Evolutionary conservation across 2,888 invertebrate species (phyloP).

Genomic region (Dynastes hyllus): DNA sequence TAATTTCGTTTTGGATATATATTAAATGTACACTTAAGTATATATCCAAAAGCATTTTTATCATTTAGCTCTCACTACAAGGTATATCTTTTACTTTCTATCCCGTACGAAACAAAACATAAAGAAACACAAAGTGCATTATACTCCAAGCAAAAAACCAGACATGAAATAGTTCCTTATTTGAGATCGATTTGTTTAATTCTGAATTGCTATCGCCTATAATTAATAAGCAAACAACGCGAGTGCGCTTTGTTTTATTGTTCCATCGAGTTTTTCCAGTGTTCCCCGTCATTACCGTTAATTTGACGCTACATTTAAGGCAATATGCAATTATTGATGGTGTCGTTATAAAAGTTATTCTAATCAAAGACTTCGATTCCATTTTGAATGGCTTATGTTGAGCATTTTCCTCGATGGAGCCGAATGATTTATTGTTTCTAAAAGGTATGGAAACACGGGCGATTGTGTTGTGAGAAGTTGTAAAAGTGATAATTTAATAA

Average conservation of each 20-base stretch:
- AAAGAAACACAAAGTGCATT: background rate
- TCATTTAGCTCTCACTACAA: background rate
- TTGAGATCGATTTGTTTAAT: conserved; percentile 2
- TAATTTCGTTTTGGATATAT: too few species aligned
- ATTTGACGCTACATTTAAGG: conserved; percentile 31
- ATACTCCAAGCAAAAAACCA: background rate
- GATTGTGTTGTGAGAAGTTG: background rate
- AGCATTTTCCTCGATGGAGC: background rate
- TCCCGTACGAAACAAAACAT: background rate
- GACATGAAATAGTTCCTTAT: background rate
- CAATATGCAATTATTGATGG: conserved; percentile 29
- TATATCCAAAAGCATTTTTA: background rate
- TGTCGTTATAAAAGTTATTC: conserved; percentile 36
- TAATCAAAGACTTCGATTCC: conserved; percentile 21
- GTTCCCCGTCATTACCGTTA: conserved; percentile 13
- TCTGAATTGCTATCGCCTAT: conserved; percentile 7
- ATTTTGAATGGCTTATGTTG: conserved; percentile 14
- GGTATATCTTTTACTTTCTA: background rate
- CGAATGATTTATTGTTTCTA: conserved; percentile 18
- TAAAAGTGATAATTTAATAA: conserved; percentile 19
- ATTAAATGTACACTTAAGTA: background rate
- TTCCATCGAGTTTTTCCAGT: background rate
- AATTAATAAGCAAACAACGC: conserved; percentile 7
- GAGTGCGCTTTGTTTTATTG: conserved; percentile 13
- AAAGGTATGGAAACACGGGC: conserved; percentile 12